A percentile compares a stretch with the other conserved stretches of the same genome.
Evolutionary conservation across 2,113 vertebrate genomes (phyloP).

Genomic region (Notarius quadriscutis): DNA sequence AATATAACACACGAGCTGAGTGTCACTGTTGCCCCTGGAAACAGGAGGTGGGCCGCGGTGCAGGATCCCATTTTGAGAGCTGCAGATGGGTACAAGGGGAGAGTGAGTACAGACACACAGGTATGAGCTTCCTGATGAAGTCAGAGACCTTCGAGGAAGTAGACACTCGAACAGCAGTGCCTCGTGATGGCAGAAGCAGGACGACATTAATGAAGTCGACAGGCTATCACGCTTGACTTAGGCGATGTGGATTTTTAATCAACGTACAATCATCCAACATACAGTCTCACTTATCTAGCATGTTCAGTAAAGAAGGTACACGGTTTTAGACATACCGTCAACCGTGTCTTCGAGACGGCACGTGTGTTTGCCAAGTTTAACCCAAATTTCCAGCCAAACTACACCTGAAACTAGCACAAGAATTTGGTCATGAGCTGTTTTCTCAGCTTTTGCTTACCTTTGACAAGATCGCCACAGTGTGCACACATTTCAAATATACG

Average conservation of each 20-base stretch:
- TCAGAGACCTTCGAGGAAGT: background rate
- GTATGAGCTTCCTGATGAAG: background rate
- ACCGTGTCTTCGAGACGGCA: background rate
- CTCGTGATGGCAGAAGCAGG: background rate
- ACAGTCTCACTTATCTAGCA: background rate
- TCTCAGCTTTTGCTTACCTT: background rate
- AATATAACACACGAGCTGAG: slow-evolving; percentile 36
- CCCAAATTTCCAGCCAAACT: background rate
- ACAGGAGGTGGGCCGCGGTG: slow-evolving; percentile 34
- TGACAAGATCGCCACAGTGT: no score
- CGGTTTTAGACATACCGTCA: background rate
- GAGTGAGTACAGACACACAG: background rate
- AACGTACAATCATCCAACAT: background rate
- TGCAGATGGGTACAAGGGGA: background rate
- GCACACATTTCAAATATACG: no score
- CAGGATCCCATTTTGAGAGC: slow-evolving; percentile 20
- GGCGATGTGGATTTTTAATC: no score
- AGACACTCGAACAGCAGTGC: background rate
- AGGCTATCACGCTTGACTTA: background rate
- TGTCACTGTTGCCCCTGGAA: slow-evolving; percentile 53
- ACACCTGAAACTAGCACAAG: background rate
- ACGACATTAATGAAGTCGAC: background rate
- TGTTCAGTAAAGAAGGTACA: background rate
- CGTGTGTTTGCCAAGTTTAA: background rate
- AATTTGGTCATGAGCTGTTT: background rate